These are phyloP conservation scores for Timandra comae DNA, from an alignment of 2,888 invertebrate genomes.

Conservation along the genomic window DNA sequence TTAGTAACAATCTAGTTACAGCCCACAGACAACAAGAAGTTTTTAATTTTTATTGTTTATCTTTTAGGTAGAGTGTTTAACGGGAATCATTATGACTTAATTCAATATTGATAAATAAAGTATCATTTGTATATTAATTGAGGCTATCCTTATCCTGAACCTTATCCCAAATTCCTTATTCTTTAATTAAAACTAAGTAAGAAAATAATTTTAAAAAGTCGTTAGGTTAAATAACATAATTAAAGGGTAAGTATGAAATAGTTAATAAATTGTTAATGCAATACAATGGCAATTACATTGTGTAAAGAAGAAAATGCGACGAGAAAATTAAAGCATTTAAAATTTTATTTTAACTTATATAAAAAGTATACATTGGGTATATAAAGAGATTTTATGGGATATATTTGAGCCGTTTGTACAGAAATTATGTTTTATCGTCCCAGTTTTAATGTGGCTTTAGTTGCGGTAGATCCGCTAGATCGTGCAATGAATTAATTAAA, in stretches of 20 bases:
- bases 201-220: neutral
- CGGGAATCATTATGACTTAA: constrained; percentile 3
- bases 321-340: constrained; percentile 17
- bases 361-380: constrained; percentile 4
- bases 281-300: too few relatives aligned
- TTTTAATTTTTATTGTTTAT: constrained; percentile 1
- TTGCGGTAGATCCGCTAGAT: constrained; percentile 1
- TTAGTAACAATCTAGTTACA: too few relatives aligned
- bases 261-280: too few relatives aligned
- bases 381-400: constrained; percentile 2
- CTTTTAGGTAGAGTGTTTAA: constrained; percentile 13
- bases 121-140: constrained; percentile 16
- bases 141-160: constrained; percentile 22
- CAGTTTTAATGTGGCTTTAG: neutral
- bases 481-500: neutral
- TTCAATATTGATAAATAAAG: constrained; percentile 23
- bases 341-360: constrained; percentile 15
- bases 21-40: too few relatives aligned
- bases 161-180: constrained; percentile 14
- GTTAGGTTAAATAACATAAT: too few relatives aligned
- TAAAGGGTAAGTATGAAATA: too few relatives aligned
- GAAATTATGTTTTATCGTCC: too few relatives aligned
- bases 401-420: neutral
- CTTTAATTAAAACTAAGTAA: constrained; percentile 1
- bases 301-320: too few relatives aligned